Evolutionary conservation across 2,888 invertebrate genomes (phyloP), one percentile per base, ranked within the genome.

Genomic region (Torymus auratus): DNA sequence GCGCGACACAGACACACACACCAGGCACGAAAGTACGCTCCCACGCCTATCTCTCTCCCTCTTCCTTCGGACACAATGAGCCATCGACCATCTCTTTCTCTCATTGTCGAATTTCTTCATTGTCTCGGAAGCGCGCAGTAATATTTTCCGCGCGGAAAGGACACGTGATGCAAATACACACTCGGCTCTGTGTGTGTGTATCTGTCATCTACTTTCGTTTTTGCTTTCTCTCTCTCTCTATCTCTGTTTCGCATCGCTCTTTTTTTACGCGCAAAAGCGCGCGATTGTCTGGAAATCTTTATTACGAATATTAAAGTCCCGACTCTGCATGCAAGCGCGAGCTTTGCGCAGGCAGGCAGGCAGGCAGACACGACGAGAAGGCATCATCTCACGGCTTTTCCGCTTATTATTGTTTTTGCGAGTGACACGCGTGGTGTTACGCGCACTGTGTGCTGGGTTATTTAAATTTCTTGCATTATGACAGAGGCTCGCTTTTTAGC

Each of bases 81-180:
- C 23, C 53, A 14, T 17, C 60, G 74, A 13, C 17, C 13, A 4
- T 61, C 55, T 67, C 53, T n/a, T 50, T 58, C 61, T 64, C 28
- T 52, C 78, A 65, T 71, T 71, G 71, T 71, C 69, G 62, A 71
- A 78, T 78, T 65, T 53, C 52, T 50, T 71, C 71, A 65, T 78
- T 71, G 65, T 78, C 60, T 68, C 61, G 58, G n/a, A n/a, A 20
- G 58, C 2, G 23, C 60, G 3, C 3, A 50, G 23, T 56, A 56
- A 52, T 52, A 71, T 71, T 71, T 67, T 41, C 7, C 41, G 41
- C 41, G 41, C 41, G 7, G 41, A 41, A n/a, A n/a, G 41, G 41
- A 41, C 41, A 41, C 41, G 41, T 41, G 41, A 41, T 7, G 41
- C 41, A 41, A 41, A 41, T 41, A 41, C 7, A 41, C 41, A 41